Percentiles rank a stretch among this genome's conserved stretches.
These are phyloP conservation scores for Whitmania pigra DNA, from an alignment of 1,140 invertebrate species.

Conservation along the genomic window DNA sequence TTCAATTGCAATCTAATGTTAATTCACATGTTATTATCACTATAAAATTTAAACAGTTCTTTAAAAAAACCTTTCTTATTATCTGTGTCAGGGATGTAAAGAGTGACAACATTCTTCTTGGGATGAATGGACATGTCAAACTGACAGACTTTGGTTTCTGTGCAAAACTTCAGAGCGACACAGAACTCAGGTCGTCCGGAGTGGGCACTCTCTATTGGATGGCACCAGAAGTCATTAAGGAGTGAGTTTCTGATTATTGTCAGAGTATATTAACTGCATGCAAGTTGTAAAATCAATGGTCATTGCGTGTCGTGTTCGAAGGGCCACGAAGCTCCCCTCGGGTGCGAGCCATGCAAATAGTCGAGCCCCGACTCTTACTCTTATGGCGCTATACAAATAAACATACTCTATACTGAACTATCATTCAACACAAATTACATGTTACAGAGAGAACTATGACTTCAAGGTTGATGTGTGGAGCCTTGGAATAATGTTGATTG, in stretches of 20 bases:
- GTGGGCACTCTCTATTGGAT: slow-evolving; percentile 49
- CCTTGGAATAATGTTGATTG: slow-evolving; percentile 30
- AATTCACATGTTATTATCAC: no score
- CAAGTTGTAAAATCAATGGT: no score
- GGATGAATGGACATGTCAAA: slow-evolving; percentile 41
- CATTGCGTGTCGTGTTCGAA: no score
- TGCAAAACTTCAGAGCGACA: slow-evolving; percentile 33
- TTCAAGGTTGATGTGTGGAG: slow-evolving; percentile 30
- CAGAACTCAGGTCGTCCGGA: slow-evolving; percentile 37
- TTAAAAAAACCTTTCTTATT: slow-evolving; percentile 91
- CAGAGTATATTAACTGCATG: no score
- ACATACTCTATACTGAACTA: no score
- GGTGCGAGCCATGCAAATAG: no score
- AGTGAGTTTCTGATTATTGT: not conserved
- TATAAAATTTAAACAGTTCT: no score
- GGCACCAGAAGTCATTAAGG: slow-evolving; percentile 4
- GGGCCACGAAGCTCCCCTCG: no score
- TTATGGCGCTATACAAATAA: no score
- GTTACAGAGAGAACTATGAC: slow-evolving; percentile 23
- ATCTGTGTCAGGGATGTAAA: slow-evolving; percentile 42
- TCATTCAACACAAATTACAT: no score
- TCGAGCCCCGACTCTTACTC: no score
- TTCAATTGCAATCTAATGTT: not conserved
- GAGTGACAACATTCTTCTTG: slow-evolving; percentile 43
- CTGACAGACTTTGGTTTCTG: slow-evolving; percentile 44